These are phyloP conservation scores for Spheniscus humboldti DNA, from an alignment of 2,797 vertebrate genomes.

Conservation along the genomic window DNA sequence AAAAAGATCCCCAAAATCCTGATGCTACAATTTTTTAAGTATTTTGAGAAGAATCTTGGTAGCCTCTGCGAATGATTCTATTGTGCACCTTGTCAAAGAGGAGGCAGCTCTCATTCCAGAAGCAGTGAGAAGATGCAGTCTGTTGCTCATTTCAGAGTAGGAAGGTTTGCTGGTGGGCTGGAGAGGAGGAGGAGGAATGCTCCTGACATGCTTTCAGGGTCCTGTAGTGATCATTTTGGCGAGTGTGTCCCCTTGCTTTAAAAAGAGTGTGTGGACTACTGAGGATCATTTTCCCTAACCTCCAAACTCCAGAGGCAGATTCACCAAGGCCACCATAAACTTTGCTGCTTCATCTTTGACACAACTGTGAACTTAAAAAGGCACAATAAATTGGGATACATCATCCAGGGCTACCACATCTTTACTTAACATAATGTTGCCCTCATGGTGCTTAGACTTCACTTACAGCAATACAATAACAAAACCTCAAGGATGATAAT, in stretches of 20 bases:
- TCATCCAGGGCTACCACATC: not conserved
- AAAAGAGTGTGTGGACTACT: not conserved
- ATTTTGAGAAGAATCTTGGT: not conserved
- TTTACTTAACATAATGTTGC: not conserved
- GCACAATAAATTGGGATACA: not conserved
- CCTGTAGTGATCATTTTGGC: rapidly evolving
- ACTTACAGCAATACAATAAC: not conserved
- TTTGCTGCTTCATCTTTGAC: not conserved
- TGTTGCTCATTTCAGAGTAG: not conserved
- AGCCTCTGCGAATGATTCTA: not conserved
- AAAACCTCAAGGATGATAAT: not conserved
- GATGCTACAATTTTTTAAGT: not conserved
- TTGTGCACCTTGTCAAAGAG: not conserved
- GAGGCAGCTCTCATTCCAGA: not conserved
- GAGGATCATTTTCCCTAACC: not conserved
- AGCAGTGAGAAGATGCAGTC: not conserved
- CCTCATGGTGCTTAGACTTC: not conserved
- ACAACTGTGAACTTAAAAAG: not conserved
- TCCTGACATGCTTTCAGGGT: not conserved
- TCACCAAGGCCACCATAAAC: not conserved
- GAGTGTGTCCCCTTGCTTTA: not conserved
- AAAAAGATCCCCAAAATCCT: not conserved
- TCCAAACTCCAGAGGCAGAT: not conserved
- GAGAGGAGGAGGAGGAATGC: not conserved
- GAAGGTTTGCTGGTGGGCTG: not conserved